Evolutionary conservation across 2,797 vertebrate species (phyloP).

Genomic region (Masticophis lateralis): DNA sequence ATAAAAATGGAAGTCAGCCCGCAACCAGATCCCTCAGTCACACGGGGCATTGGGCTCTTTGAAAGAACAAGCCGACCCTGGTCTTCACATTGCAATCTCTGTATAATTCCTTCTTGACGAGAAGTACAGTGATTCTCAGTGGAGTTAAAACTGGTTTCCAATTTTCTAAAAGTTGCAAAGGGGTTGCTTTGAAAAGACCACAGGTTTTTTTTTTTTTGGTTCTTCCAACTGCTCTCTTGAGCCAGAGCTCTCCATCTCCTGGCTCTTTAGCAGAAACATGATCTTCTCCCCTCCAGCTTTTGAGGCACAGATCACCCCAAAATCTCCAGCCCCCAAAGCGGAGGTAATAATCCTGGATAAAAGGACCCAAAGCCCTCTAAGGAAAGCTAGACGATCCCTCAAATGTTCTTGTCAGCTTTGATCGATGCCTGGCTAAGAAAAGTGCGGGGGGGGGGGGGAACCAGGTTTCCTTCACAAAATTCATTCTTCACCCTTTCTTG

Average conservation of each 20-base stretch:
- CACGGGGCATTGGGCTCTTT: no score
- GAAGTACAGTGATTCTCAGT: conserved; percentile 12
- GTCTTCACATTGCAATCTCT: not conserved
- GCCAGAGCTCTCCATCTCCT: no score
- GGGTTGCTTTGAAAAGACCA: not conserved
- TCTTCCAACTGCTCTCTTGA: not conserved
- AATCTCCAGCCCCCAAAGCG: not conserved
- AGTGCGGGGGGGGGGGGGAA: not conserved
- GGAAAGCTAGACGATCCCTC: no score
- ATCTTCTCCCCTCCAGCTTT: not conserved
- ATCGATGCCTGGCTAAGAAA: not conserved
- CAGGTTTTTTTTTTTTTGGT: not conserved
- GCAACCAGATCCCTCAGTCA: not conserved
- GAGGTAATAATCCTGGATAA: not conserved
- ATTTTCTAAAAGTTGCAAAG: no score
- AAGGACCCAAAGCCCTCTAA: not conserved
- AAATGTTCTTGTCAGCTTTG: no score
- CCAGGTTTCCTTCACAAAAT: not conserved
- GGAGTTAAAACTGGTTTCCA: not conserved
- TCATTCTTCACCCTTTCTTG: not conserved
- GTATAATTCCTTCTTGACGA: not conserved
- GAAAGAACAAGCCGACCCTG: rapidly evolving
- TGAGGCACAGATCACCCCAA: not conserved
- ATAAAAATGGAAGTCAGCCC: not conserved
- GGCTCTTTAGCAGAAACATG: no score